phyloP scores from a whole-genome alignment of 2,888 invertebrate species.

The Watsonalla cultraria region DNA sequence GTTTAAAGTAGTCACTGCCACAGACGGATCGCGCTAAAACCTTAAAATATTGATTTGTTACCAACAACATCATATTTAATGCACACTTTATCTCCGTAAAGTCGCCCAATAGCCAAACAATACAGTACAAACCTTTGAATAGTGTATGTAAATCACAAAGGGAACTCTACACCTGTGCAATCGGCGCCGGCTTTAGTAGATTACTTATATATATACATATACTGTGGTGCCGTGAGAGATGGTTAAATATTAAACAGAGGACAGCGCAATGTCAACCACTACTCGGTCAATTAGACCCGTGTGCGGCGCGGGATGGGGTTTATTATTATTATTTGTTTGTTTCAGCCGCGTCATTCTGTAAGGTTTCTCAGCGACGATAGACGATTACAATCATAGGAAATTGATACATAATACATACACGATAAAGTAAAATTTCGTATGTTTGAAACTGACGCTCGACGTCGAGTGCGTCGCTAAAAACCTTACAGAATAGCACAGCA shows the following conservation, averaged over 20 bases:
- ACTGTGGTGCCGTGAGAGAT: not conserved
- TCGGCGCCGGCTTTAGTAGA: not conserved
- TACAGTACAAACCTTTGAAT: not conserved
- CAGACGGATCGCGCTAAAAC: not conserved
- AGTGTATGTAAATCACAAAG: not conserved
- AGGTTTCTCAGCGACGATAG: too few relatives aligned
- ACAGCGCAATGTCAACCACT: not conserved
- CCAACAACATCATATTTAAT: not conserved
- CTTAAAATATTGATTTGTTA: not conserved
- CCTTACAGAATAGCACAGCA: too few relatives aligned
- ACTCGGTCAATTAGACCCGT: not conserved
- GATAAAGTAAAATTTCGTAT: too few relatives aligned
- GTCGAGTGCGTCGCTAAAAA: too few relatives aligned
- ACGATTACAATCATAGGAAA: too few relatives aligned
- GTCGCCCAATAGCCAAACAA: not conserved
- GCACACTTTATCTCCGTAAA: not conserved
- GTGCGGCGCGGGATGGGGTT: not conserved
- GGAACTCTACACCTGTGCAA: not conserved
- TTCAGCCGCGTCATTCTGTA: too few relatives aligned
- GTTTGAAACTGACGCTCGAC: too few relatives aligned
- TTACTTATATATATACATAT: too few relatives aligned
- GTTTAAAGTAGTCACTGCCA: too few relatives aligned
- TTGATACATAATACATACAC: too few relatives aligned
- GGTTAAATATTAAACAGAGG: conserved; percentile 4
- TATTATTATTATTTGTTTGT: too few relatives aligned